Conservation (phyloP, 2,888 invertebrate genomes). For the Belgica antarctica region DNA sequence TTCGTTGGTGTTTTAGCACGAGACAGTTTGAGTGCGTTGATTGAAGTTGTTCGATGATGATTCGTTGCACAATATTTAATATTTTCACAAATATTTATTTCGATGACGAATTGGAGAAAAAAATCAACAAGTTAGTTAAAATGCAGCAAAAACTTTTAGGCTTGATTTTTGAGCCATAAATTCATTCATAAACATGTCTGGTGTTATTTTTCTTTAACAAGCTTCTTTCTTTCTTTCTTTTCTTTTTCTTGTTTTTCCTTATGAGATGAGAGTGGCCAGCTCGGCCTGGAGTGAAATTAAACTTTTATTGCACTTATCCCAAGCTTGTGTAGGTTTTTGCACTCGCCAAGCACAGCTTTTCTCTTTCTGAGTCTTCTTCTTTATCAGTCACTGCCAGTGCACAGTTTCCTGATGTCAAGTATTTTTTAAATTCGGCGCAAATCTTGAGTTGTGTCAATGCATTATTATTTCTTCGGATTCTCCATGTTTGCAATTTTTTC, state of each 20-base stretch:
- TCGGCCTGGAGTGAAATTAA: neutral
- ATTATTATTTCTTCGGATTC: too few species aligned
- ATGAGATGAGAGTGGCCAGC: neutral
- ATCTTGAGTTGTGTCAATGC: neutral
- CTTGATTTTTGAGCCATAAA: constrained; percentile 25
- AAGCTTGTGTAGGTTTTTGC: constrained; percentile 27
- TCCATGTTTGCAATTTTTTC: neutral
- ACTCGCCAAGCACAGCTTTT: constrained; percentile 31
- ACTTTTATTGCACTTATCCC: constrained; percentile 42
- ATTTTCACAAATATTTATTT: neutral
- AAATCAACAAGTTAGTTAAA: constrained; percentile 43
- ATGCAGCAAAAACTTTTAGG: constrained; percentile 29
- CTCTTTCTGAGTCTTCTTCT: neutral
- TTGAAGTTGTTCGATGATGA: neutral
- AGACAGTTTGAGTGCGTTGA: neutral
- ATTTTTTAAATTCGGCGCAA: constrained; percentile 18
- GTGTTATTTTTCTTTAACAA: constrained; percentile 21
- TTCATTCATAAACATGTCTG: constrained; percentile 42
- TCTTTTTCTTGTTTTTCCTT: constrained; percentile 6
- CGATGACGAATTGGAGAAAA: neutral
- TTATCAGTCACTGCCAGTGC: neutral
- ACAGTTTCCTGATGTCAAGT: neutral
- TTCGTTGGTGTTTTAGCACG: neutral
- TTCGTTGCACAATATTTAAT: constrained; percentile 3
- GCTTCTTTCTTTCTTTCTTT: constrained; percentile 29